Evolutionary conservation across 2,888 invertebrate genomes (phyloP), one percentile per base, ranked within the genome.

Genomic region (Tuta absoluta): DNA sequence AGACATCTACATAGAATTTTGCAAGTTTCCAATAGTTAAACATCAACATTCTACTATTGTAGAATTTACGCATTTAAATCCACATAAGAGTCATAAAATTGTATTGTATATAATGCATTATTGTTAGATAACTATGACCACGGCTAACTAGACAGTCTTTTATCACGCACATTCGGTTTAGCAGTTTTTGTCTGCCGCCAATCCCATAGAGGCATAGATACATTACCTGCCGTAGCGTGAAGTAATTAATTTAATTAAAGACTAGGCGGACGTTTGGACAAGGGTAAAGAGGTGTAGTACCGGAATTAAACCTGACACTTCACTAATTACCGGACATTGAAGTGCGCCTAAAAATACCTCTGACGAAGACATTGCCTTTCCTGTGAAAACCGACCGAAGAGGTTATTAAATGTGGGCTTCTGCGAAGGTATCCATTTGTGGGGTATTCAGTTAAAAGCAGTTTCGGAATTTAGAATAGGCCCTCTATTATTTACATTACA

Each of bases 211-310:
- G 45, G 17, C 17, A 45, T 45, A 45, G 45, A 45, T n/a, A 45
- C 45, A 45, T 45, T 45, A 45, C n/a, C 1, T 45, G 1, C 41
- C 14, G 45, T 45, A 17, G 45, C n/a, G 45, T 45, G 17, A 2
- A 45, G 45, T n/a, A 45, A 45, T 45, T 45, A 45, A 45, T 45
- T 45, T 45, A 17, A 45, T 45, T 45, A 45, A 65, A 63, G 63
- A 65, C 63, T 63, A 63, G 63, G 63, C 65, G 28, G 53, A 45
- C 45, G 17, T 17, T 45, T 45, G 45, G 45, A 45, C n/a, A 17
- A 45, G 45, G 45, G 45, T 45, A 45, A 45, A 45, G 45, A 45
- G 45, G 45, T 45, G n/a, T 45, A 45, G 12, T n/a, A n/a, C n/a
- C n/a, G n/a, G n/a, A n/a, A n/a, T n/a, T n/a, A n/a, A n/a, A n/a